These are phyloP conservation scores for Hydra vulgaris DNA, from an alignment of 30 jellyfish, hydroid and myxozoan species.

Conservation along the genomic window DNA sequence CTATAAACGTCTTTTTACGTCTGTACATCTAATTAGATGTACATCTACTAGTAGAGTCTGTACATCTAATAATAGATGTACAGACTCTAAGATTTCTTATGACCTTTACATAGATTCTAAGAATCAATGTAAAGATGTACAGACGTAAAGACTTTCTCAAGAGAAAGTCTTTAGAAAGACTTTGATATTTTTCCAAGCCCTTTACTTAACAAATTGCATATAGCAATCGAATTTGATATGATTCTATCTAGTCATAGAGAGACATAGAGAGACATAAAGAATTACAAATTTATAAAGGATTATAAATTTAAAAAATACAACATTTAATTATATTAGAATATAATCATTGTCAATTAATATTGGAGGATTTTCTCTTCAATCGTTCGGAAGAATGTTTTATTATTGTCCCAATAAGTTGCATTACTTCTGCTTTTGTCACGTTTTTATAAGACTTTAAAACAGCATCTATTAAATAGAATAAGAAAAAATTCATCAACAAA, in stretches of 20 bases:
- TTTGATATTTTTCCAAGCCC: background rate
- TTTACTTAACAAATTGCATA: background rate
- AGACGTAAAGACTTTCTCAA: background rate
- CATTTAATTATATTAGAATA: background rate
- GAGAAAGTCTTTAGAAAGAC: background rate
- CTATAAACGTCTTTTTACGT: background rate
- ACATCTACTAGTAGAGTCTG: background rate
- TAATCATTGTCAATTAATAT: too few relatives aligned
- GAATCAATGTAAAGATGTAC: background rate
- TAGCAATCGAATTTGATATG: background rate
- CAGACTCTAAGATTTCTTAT: background rate
- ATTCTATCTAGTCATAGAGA: background rate
- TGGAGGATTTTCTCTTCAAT: too few relatives aligned
- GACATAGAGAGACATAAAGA: background rate
- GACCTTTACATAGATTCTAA: background rate
- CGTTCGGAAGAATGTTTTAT: too few relatives aligned
- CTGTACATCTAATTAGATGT: background rate
- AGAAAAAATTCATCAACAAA: too few relatives aligned
- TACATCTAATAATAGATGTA: background rate
- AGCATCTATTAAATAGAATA: too few relatives aligned
- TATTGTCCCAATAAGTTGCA: too few relatives aligned
- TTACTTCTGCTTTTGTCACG: too few relatives aligned
- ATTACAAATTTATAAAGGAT: background rate
- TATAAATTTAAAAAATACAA: background rate
- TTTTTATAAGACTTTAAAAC: too few relatives aligned